Evolutionary conservation across 2,113 vertebrate genomes (phyloP).

Genomic region (Martes martes): DNA sequence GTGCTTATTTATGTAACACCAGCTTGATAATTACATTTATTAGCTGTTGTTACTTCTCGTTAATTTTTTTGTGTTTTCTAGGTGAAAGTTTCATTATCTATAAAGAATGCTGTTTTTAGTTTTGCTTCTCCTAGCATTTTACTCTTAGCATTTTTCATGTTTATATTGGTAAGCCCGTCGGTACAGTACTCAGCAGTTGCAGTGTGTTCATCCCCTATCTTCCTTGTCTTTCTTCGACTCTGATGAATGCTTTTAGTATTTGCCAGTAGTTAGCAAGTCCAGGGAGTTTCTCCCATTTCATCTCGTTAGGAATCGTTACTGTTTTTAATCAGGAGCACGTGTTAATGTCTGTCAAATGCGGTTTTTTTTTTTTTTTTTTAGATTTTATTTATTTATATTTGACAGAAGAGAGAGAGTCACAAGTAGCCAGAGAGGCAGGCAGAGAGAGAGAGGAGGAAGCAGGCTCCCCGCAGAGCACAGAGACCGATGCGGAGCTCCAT

Average conservation of each 20-base stretch:
- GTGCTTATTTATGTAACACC: neutral
- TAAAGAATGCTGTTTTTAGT: neutral
- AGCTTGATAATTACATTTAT: neutral
- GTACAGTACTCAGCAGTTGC: neutral
- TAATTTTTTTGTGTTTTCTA: conserved; percentile 25
- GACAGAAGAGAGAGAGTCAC: no score
- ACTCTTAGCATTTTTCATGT: neutral
- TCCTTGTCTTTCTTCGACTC: neutral
- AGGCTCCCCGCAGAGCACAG: no score
- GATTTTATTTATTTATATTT: no score
- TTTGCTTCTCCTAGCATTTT: neutral
- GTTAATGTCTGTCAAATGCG: neutral
- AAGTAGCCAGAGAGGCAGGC: no score
- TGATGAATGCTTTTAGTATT: neutral
- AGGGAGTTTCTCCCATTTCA: neutral
- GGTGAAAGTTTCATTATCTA: neutral
- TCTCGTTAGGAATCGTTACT: neutral
- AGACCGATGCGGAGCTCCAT: no score
- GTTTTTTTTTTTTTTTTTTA: neutral
- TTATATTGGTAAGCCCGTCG: neutral
- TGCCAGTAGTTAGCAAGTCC: neutral
- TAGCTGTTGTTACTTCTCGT: neutral
- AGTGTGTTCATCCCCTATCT: neutral
- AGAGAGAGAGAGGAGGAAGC: no score
- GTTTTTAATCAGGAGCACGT: neutral